These are phyloP conservation scores for Plumapathes pennacea DNA, from an alignment of 92 coral and sea anemone species.

Conservation along the genomic window DNA sequence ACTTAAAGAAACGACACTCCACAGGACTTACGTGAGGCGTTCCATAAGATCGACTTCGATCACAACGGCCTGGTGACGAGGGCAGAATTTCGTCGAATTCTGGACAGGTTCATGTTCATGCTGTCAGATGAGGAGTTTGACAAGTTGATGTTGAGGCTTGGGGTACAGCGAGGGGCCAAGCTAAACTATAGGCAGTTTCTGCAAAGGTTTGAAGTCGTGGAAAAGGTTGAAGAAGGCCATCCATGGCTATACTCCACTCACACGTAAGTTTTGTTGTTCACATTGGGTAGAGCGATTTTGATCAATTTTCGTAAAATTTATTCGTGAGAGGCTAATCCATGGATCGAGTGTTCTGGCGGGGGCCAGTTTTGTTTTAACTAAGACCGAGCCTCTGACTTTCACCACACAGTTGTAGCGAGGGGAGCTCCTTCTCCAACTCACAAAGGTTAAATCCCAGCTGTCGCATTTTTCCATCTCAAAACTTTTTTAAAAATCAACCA, in stretches of 20 bases:
- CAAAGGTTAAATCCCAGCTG: too few relatives aligned
- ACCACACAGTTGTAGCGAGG: too few relatives aligned
- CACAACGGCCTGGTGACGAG: conserved; percentile 83
- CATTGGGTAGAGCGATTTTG: background rate
- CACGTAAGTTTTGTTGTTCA: conserved; percentile 44
- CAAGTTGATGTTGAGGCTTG: conserved; percentile 69
- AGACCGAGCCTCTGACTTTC: too few relatives aligned
- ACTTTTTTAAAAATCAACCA: background rate
- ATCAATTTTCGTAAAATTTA: background rate
- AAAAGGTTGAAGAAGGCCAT: conserved; percentile 86
- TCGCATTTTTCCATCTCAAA: background rate
- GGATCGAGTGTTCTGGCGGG: too few relatives aligned
- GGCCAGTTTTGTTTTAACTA: background rate
- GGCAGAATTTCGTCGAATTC: conserved; percentile 84
- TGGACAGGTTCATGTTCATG: conserved; percentile 83
- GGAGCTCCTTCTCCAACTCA: too few relatives aligned
- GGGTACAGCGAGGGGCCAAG: conserved; percentile 75
- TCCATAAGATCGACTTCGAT: conserved; percentile 89
- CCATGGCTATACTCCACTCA: conserved; percentile 89
- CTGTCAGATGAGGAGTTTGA: conserved; percentile 88
- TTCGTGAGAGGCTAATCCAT: background rate
- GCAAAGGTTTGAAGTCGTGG: conserved; percentile 85
- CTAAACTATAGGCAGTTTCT: conserved; percentile 88
- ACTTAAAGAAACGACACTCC: background rate
- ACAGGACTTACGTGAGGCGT: conserved; percentile 91